A percentile compares a stretch with the other conserved stretches of the same genome.
Evolutionary conservation across 1,140 invertebrate genomes (phyloP).

Genomic region (Colletes gigas): DNA sequence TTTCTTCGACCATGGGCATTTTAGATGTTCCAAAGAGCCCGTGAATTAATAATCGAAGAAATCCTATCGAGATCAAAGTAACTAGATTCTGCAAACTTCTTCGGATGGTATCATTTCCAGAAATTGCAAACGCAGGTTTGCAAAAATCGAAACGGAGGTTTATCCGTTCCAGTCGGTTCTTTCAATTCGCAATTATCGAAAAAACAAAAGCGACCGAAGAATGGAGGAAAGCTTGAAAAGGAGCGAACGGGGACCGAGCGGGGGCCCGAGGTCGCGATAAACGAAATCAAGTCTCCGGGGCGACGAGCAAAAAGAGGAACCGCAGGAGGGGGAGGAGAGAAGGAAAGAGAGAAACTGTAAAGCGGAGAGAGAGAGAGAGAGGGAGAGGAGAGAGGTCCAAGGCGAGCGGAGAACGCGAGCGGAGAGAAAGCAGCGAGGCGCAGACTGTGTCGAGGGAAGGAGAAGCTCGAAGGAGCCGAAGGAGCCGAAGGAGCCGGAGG

Average conservation of each 20-base stretch:
- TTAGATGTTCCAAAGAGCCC: too few species aligned
- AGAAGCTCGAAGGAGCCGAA: conserved; percentile 50
- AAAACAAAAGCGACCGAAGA: background rate
- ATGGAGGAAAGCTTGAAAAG: background rate
- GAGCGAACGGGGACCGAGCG: conserved; percentile 1
- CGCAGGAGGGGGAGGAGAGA: conserved; percentile 30
- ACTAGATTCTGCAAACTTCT: too few species aligned
- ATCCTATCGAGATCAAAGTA: too few species aligned
- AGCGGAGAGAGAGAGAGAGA: conserved; percentile 35
- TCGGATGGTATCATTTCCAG: too few species aligned
- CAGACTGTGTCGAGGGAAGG: conserved; percentile 35
- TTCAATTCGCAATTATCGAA: background rate
- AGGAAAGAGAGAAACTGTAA: background rate
- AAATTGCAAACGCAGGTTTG: too few species aligned
- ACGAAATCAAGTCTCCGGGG: conserved; percentile 35
- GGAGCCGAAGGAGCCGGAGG: conserved; percentile 53
- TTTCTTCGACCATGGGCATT: too few species aligned
- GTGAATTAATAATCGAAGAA: too few species aligned
- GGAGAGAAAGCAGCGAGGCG: conserved; percentile 39
- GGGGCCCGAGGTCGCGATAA: conserved; percentile 30
- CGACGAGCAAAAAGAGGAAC: conserved; percentile 38
- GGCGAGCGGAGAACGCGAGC: background rate
- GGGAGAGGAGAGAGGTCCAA: background rate
- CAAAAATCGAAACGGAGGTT: too few species aligned
- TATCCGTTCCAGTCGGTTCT: too few species aligned